Evolutionary conservation across 2,888 invertebrate species (phyloP).

Genomic region (Spisula solida): DNA sequence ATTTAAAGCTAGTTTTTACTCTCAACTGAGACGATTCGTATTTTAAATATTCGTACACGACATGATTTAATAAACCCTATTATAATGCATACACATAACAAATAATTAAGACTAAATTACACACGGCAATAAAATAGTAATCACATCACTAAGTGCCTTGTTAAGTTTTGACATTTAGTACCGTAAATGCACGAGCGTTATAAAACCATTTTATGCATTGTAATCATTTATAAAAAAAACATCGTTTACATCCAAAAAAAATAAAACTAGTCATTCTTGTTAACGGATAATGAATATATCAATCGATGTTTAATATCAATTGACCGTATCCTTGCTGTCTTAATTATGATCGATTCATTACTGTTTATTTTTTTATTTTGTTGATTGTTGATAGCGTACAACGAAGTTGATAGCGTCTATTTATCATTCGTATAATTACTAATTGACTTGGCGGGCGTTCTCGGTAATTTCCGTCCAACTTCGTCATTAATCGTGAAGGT

Average conservation of each 20-base stretch:
- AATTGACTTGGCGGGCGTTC: not conserved
- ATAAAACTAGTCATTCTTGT: conserved; percentile 17
- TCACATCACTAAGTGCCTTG: not conserved
- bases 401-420: conserved; percentile 5
- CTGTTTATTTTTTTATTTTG: not conserved
- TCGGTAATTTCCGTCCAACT: conserved; percentile 7
- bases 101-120: not conserved
- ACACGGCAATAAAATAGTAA: not conserved
- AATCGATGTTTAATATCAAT: not conserved
- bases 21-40: not conserved
- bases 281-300: not conserved
- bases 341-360: conserved; percentile 12
- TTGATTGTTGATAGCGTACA: not conserved
- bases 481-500: not conserved
- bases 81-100: not conserved
- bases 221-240: conserved; percentile 21
- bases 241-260: conserved; percentile 8
- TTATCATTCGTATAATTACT: conserved; percentile 3
- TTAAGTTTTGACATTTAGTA: conserved; percentile 11
- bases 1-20: not conserved
- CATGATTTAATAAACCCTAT: not conserved
- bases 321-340: not conserved
- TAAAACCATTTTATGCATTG: not conserved
- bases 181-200: not conserved
- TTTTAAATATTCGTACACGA: not conserved